A percentile compares a stretch with the other conserved stretches of the same genome.
Evolutionary conservation across 1,140 invertebrate genomes (phyloP).

Genomic region (Bombus turneri): DNA sequence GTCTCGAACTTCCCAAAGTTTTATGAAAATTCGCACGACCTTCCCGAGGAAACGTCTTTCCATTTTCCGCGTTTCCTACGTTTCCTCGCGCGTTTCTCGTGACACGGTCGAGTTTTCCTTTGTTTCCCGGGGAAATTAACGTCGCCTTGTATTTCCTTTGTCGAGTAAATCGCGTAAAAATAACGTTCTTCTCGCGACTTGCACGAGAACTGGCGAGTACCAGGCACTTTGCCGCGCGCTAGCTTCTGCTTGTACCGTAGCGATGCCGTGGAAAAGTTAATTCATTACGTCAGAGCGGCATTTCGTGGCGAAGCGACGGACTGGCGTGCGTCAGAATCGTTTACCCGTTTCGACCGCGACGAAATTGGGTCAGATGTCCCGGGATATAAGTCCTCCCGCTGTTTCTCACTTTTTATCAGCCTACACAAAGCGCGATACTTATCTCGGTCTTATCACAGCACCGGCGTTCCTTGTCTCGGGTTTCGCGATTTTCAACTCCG

Average conservation of each 20-base stretch:
- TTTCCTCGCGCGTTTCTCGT: no score
- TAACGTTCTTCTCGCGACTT: no score
- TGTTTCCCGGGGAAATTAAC: no score
- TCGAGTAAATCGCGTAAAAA: no score
- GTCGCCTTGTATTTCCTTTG: no score
- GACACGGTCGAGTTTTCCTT: no score
- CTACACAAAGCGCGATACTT: slow-evolving; percentile 20
- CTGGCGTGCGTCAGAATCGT: slow-evolving; percentile 46
- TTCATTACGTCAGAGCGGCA: slow-evolving; percentile 22
- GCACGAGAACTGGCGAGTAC: neutral
- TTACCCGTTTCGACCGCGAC: slow-evolving; percentile 21
- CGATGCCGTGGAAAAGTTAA: slow-evolving; percentile 8
- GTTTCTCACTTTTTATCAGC: slow-evolving; percentile 37
- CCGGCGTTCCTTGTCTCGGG: neutral
- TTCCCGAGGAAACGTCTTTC: no score
- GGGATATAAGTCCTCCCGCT: slow-evolving; percentile 18
- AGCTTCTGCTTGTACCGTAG: neutral
- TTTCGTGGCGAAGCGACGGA: slow-evolving; percentile 40
- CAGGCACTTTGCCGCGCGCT: no score
- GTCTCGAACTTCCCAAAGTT: no score
- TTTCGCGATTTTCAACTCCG: slow-evolving; percentile 23
- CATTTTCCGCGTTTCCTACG: no score
- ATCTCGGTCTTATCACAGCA: neutral
- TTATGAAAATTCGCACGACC: no score
- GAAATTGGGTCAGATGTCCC: slow-evolving; percentile 44